Evolutionary conservation across 2,797 vertebrate genomes (phyloP).

Genomic region (Micropoecilia bifurca): DNA sequence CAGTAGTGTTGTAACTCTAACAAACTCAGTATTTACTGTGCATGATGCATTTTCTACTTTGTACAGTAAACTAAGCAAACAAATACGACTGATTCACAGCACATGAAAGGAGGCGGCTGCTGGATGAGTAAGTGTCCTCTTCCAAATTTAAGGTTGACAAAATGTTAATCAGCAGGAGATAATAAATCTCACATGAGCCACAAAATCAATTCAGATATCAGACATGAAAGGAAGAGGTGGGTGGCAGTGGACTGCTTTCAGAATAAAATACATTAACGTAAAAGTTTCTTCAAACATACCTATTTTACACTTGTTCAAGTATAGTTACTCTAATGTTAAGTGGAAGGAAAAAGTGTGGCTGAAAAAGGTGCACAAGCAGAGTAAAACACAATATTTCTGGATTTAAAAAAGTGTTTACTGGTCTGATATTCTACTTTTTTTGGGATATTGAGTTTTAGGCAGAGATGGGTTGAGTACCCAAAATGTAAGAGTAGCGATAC

Average conservation of each 20-base stretch:
- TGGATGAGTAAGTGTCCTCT: not conserved
- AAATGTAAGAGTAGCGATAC: no score
- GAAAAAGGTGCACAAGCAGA: not conserved
- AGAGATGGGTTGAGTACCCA: no score
- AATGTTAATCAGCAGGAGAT: slow-evolving; percentile 47
- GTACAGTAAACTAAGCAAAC: not conserved
- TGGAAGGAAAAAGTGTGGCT: not conserved
- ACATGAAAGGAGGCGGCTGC: slow-evolving; percentile 24
- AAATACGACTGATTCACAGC: slow-evolving; percentile 15
- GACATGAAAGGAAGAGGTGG: slow-evolving; percentile 11
- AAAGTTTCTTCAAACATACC: not conserved
- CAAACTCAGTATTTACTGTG: not conserved
- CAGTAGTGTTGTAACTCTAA: not conserved
- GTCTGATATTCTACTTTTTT: not conserved
- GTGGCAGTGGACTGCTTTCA: slow-evolving; percentile 1
- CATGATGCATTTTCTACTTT: not conserved
- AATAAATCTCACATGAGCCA: slow-evolving; percentile 14
- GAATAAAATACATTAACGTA: not conserved
- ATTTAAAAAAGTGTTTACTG: not conserved
- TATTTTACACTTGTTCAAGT: not conserved
- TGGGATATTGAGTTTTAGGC: not conserved
- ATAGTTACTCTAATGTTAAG: not conserved
- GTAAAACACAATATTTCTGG: not conserved
- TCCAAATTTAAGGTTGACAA: slow-evolving; percentile 18
- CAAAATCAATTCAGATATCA: slow-evolving; percentile 22